These are phyloP conservation scores for Trachemys scripta DNA, from an alignment of 2,113 vertebrate species.

Conservation along the genomic window DNA sequence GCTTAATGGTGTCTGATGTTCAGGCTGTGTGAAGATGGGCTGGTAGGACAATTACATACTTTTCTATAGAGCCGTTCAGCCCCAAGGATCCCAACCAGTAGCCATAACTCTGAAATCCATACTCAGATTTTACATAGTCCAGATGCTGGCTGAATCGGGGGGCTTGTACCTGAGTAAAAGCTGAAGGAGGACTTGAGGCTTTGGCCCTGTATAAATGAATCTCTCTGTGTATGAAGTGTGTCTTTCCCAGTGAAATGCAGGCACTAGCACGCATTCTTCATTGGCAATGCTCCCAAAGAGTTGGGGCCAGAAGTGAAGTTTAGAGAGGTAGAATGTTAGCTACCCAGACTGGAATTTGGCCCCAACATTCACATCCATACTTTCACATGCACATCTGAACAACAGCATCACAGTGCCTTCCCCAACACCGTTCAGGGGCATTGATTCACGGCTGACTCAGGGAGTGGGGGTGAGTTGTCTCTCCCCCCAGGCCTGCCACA, in stretches of 20 bases:
- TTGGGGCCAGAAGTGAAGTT: background rate
- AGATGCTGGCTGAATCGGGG: background rate
- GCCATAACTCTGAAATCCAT: conserved; percentile 7
- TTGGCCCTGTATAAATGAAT: background rate
- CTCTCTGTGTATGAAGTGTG: background rate
- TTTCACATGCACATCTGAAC: background rate
- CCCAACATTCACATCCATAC: background rate
- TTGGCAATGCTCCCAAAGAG: background rate
- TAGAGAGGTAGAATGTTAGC: background rate
- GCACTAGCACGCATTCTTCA: background rate
- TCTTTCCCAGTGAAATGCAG: background rate
- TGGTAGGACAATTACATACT: conserved; percentile 37
- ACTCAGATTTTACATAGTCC: background rate
- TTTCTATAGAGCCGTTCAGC: background rate
- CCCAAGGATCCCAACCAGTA: background rate
- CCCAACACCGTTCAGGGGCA: background rate
- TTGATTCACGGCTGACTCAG: background rate
- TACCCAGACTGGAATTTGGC: background rate
- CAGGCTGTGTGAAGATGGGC: background rate
- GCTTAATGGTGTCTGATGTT: conserved; percentile 42
- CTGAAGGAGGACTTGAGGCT: background rate
- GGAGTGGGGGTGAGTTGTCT: background rate
- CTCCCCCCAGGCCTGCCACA: no score
- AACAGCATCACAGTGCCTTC: background rate
- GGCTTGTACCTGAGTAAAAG: background rate